Conservation (phyloP, 64 coral and sea anemone species). For the Porites lutea region DNA sequence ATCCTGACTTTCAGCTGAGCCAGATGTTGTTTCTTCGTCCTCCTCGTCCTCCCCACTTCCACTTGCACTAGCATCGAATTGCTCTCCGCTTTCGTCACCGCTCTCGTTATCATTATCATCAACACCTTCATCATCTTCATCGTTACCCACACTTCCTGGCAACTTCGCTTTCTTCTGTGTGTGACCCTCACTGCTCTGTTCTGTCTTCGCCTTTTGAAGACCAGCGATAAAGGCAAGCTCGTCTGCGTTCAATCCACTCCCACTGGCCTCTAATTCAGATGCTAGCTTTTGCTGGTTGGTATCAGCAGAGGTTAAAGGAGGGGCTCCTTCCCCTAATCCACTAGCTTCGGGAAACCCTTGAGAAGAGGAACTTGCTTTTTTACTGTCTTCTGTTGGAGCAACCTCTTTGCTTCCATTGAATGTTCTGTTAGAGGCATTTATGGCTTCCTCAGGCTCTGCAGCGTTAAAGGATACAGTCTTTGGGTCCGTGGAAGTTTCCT, state of each 20-base stretch:
- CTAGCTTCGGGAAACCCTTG: neutral
- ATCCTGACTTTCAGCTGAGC: neutral
- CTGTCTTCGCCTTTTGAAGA: slow-evolving; percentile 67
- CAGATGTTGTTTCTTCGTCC: neutral
- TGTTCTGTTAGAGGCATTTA: neutral
- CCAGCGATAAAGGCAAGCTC: slow-evolving; percentile 88
- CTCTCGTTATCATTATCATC: neutral
- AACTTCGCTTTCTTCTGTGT: slow-evolving; percentile 12
- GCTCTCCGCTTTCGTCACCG: neutral
- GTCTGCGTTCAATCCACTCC: slow-evolving; percentile 65
- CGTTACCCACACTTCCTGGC: slow-evolving; percentile 59
- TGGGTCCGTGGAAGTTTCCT: neutral
- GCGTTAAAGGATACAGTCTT: slow-evolving; percentile 37
- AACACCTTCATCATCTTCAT: slow-evolving; percentile 7
- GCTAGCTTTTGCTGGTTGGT: neutral
- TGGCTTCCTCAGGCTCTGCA: slow-evolving; percentile 13
- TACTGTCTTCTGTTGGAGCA: neutral
- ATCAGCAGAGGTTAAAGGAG: neutral
- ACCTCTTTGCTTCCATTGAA: neutral
- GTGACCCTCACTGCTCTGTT: slow-evolving; percentile 10
- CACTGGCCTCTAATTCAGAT: slow-evolving; percentile 21
- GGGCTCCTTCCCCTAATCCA: slow-evolving; percentile 14
- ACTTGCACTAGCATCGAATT: slow-evolving; percentile 12
- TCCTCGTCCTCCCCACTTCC: neutral
- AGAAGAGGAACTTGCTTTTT: neutral